phyloP scores from a whole-genome alignment of 1,140 invertebrate genomes.

The Ctenoplectra terminalis region DNA sequence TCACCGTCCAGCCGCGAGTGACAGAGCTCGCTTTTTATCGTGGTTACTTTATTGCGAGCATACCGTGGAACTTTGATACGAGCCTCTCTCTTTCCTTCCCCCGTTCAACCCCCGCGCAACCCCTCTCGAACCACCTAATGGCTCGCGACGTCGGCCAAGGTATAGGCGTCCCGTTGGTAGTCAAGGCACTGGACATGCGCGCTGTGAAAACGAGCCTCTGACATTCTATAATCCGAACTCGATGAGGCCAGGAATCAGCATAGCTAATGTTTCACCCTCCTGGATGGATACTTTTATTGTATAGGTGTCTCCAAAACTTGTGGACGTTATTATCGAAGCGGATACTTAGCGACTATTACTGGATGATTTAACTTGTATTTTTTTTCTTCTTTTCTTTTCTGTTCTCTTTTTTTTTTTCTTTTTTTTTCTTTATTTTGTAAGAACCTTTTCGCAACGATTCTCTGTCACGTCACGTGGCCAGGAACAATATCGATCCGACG shows the following conservation, averaged over 20 bases:
- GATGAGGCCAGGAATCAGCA: slow-evolving; percentile 8
- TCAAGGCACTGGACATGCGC: slow-evolving; percentile 81
- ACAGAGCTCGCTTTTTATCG: slow-evolving; percentile 35
- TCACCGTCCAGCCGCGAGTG: slow-evolving; percentile 25
- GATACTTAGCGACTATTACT: too few relatives aligned
- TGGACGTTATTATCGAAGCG: background rate
- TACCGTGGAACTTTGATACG: slow-evolving; percentile 71
- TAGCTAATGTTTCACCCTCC: background rate
- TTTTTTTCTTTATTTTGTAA: too few relatives aligned
- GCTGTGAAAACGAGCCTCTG: slow-evolving; percentile 13
- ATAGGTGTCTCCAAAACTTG: background rate
- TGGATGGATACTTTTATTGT: slow-evolving; percentile 11
- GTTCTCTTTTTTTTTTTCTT: too few relatives aligned
- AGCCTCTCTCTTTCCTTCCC: slow-evolving; percentile 27
- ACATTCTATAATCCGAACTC: slow-evolving; percentile 20
- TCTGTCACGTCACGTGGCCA: background rate
- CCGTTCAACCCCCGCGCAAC: slow-evolving; percentile 25
- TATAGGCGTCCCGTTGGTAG: slow-evolving; percentile 73
- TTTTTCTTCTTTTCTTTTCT: background rate
- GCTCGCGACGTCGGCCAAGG: slow-evolving; percentile 61
- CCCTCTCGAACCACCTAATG: slow-evolving; percentile 18
- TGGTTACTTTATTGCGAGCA: slow-evolving; percentile 44
- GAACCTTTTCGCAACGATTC: background rate
- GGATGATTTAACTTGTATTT: background rate
- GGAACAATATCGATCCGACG: slow-evolving; percentile 9